Percentiles rank a stretch among this genome's conserved stretches.
Evolutionary conservation across 1,140 invertebrate genomes (phyloP).

Genomic region (Bombus breviceps): DNA sequence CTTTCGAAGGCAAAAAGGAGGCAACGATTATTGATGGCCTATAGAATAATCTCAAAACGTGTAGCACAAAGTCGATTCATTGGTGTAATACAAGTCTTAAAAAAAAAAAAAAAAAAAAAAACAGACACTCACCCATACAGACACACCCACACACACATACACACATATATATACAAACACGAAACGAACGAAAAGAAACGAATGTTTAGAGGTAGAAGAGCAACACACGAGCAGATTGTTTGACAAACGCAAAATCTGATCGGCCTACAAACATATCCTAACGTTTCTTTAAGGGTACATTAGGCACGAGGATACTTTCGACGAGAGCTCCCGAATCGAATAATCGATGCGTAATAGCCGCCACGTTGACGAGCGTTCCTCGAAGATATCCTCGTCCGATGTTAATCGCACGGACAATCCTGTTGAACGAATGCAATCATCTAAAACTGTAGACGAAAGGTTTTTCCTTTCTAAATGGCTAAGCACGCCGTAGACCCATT

Average conservation of each 20-base stretch:
- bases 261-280: slow-evolving; percentile 61
- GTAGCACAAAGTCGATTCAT: background rate
- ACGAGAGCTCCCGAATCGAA: background rate
- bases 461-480: slow-evolving; percentile 57
- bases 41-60: background rate
- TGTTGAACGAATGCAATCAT: slow-evolving; percentile 64
- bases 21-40: background rate
- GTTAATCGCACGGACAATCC: slow-evolving; percentile 64
- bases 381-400: slow-evolving; percentile 29
- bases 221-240: slow-evolving; percentile 11
- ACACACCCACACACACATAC: no score
- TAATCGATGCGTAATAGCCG: background rate
- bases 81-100: background rate
- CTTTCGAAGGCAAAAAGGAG: background rate
- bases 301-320: slow-evolving; percentile 40
- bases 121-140: no score
- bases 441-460: slow-evolving; percentile 39
- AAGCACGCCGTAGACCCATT: slow-evolving; percentile 53
- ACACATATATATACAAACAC: fast-evolving
- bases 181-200: background rate
- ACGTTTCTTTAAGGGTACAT: slow-evolving; percentile 49
- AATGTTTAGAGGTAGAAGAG: background rate
- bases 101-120: no score
- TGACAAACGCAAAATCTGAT: slow-evolving; percentile 39
- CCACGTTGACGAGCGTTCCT: background rate